Evolutionary conservation across 2,797 vertebrate species (phyloP).

Genomic region (Pteronotus mesoamericanus): DNA sequence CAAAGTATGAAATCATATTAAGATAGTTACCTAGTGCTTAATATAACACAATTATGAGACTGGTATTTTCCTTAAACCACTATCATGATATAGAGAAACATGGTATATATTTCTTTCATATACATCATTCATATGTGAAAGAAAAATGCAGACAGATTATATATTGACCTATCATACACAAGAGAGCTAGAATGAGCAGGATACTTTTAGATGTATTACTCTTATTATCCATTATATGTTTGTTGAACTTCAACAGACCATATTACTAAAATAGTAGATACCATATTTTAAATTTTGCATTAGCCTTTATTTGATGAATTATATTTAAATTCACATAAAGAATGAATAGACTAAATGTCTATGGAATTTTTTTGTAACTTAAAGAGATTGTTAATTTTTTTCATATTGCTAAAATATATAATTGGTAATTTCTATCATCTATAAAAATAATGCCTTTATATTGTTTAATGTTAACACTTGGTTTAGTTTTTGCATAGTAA

Average conservation of each 20-base stretch:
- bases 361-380: neutral
- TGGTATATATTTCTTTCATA: neutral
- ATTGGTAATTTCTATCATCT: neutral
- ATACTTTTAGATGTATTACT: neutral
- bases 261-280: neutral
- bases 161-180: neutral
- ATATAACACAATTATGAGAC: neutral
- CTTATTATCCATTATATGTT: neutral
- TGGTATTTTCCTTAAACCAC: neutral
- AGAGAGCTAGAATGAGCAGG: neutral
- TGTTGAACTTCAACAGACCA: neutral
- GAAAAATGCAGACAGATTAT: neutral
- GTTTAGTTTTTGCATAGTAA: conserved; percentile 17
- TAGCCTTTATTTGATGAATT: neutral
- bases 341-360: neutral
- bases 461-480: neutral
- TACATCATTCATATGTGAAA: neutral
- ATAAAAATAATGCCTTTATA: neutral
- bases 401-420: neutral
- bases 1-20: conserved; percentile 2
- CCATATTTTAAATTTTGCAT: neutral
- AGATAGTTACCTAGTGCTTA: neutral
- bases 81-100: neutral
- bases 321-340: neutral
- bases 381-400: neutral